Base-by-base conservation (phyloP, 2,797 vertebrate genomes). In the Momotus momota region DNA sequence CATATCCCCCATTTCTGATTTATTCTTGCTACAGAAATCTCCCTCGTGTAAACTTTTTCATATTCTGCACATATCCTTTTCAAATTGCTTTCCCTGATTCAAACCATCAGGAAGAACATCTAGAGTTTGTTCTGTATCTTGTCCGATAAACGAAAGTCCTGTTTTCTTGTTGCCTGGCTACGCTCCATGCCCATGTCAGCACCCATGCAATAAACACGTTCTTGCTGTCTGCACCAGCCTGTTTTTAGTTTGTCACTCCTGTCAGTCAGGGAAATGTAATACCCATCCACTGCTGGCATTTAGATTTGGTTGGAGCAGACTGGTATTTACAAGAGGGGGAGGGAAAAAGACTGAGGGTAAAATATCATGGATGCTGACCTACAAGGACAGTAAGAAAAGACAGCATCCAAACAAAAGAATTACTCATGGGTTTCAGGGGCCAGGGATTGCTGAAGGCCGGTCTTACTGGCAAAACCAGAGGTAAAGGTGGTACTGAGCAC, bases 91-190 rank as follows among this genome's bases (percentile, higher is more conserved):
- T 60, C 19, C 17, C 21, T 15, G 60, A 41, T 62, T 73, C 79
- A 43, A 82, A 82, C 40, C 35, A 88, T n/a, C 60, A 19, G 13
- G 45, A 92, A 72, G 31, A 72, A 72, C 0, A 0, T 40, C 27
- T 35, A 65, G 33, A 81, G 29, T 57, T 40, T 5, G 3, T 69
- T 91, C 71, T 64, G 52, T 1, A 0, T 33, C 49, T 57, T 61
- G 69, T 33, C 49, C 74, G 57, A 88, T 15, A 88, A 88, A 90
- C 60, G 7, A 83, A 93, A 25, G 29, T 27, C 46, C 29, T 55
- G 26, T 55, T 91, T 85, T 55, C 43, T 71, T 70, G 88, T 93
- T 96, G 92, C 94, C 82, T 87, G 90, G 85, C 90, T 94, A 90
- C 17, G 0, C 19, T 79, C 35, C n/a, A 46, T 55, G 78, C 38